These are phyloP conservation scores for Lumbricus terrestris DNA, from an alignment of 2,888 invertebrate genomes.

Conservation along the genomic window DNA sequence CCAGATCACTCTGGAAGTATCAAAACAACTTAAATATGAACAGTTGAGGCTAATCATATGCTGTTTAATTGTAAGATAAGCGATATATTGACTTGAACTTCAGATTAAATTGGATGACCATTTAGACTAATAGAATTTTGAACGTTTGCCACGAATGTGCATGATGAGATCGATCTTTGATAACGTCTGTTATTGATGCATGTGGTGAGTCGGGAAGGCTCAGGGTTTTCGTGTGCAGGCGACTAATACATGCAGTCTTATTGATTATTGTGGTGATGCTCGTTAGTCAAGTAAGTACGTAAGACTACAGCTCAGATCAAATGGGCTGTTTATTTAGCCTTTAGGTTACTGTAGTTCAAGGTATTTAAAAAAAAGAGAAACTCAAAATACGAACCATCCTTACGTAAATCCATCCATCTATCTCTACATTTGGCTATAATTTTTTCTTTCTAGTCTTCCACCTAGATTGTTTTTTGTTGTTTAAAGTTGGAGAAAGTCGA, in stretches of 20 bases:
- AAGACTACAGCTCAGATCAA: not conserved
- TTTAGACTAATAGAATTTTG: not conserved
- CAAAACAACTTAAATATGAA: not conserved
- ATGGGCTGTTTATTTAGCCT: not conserved
- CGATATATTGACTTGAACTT: too few relatives aligned
- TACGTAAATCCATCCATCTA: too few relatives aligned
- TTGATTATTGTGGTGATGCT: not conserved
- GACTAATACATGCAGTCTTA: not conserved
- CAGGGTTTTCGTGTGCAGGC: not conserved
- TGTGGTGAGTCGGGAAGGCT: not conserved
- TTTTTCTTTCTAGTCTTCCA: not conserved
- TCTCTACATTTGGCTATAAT: too few relatives aligned
- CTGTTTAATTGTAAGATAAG: too few relatives aligned
- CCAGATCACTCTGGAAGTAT: not conserved
- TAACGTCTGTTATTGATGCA: not conserved
- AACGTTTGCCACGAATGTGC: not conserved
- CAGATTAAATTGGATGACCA: not conserved
- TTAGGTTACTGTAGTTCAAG: not conserved
- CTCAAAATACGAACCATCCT: not conserved
- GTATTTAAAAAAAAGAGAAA: not conserved
- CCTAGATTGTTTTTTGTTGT: not conserved
- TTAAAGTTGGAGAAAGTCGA: not conserved
- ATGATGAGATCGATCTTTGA: not conserved
- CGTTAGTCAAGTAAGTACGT: not conserved
- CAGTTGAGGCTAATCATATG: not conserved